phyloP scores from a whole-genome alignment of 1,140 invertebrate species.

The Nixonia krombeini region DNA sequence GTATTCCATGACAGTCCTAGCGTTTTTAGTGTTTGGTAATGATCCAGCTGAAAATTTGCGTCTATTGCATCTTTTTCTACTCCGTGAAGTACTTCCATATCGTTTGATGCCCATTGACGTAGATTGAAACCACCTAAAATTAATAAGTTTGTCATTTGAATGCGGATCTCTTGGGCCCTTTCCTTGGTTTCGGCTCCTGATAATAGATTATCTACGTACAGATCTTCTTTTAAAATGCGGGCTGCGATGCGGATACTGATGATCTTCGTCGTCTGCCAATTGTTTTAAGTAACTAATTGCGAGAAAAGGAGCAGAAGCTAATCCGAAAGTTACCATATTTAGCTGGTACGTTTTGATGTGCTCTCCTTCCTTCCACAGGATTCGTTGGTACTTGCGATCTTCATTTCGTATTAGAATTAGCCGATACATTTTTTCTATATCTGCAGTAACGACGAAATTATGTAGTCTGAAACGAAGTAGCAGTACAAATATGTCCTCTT shows the following conservation, averaged over 20 bases:
- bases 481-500: constrained; percentile 26
- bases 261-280: constrained; percentile 10
- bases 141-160: too few species aligned
- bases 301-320: constrained; percentile 7
- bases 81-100: too few species aligned
- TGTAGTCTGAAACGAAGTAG: constrained; percentile 26
- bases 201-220: constrained; percentile 68
- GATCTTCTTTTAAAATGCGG: constrained; percentile 43
- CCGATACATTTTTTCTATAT: constrained; percentile 48
- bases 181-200: constrained; percentile 52
- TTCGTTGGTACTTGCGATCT: constrained; percentile 22
- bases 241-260: constrained; percentile 5
- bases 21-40: too few species aligned
- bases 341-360: constrained; percentile 4
- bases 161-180: too few species aligned
- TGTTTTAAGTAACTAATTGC: constrained; percentile 9
- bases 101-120: too few species aligned
- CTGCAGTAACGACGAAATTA: constrained; percentile 32
- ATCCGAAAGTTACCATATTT: constrained; percentile 20
- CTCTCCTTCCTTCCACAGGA: constrained; percentile 22
- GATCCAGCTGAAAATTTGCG: neutral
- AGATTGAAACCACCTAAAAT: too few species aligned
- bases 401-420: constrained; percentile 23
- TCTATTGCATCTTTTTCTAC: too few species aligned
- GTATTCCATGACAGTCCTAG: constrained; percentile 23